Conservation (phyloP, 2,113 vertebrate genomes). For the Scatophagus argus region DNA sequence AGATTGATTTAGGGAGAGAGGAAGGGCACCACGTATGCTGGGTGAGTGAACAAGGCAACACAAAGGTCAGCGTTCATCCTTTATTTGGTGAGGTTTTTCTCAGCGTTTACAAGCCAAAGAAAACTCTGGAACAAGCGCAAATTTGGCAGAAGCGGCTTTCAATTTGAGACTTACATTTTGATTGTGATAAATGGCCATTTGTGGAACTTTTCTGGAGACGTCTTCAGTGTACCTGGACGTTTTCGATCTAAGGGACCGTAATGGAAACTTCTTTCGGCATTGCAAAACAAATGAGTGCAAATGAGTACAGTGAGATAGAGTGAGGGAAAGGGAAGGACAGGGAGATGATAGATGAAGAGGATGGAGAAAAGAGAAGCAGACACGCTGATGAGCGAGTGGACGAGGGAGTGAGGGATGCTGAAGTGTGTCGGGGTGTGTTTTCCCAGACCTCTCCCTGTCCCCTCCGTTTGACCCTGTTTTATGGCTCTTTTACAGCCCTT, state of each 20-base stretch:
- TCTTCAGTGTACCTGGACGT: slow-evolving; percentile 23
- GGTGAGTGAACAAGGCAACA: slow-evolving; percentile 65
- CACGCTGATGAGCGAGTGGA: slow-evolving; percentile 33
- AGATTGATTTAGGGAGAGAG: slow-evolving; percentile 56
- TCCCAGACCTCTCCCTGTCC: slow-evolving; percentile 69
- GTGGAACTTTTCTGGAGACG: not conserved
- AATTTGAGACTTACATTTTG: not conserved
- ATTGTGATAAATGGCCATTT: not conserved
- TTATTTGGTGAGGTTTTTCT: slow-evolving; percentile 19
- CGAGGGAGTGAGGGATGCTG: slow-evolving; percentile 47
- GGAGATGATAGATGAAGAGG: slow-evolving; percentile 50
- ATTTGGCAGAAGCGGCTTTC: not conserved
- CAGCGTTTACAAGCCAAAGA: slow-evolving; percentile 36
- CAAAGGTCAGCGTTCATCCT: slow-evolving; percentile 47
- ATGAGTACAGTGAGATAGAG: slow-evolving; percentile 37
- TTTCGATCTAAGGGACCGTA: slow-evolving; percentile 27
- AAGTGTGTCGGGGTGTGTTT: slow-evolving; percentile 61
- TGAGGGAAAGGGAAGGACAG: slow-evolving; percentile 17
- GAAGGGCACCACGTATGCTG: slow-evolving; percentile 50
- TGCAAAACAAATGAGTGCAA: not conserved
- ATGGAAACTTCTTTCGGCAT: slow-evolving; percentile 38
- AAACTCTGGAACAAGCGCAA: slow-evolving; percentile 4
- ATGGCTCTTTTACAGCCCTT: slow-evolving; percentile 76
- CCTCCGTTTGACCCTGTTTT: slow-evolving; percentile 78
- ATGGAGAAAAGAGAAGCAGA: slow-evolving; percentile 47